Percentiles rank a stretch among this genome's conserved stretches.
Conservation (phyloP, 2,888 invertebrate species). For the Lamproptera curius region DNA sequence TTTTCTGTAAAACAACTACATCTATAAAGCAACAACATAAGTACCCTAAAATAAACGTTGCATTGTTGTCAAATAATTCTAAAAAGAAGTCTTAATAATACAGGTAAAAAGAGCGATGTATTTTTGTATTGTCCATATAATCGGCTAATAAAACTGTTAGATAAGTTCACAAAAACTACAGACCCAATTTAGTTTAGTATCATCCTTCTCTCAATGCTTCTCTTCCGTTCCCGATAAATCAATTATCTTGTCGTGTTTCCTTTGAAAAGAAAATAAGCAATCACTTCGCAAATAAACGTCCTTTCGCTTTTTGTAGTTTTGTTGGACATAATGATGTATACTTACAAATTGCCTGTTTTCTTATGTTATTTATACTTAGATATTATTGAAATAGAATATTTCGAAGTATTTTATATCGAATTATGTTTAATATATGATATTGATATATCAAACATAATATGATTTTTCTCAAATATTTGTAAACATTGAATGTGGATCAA, state of each 20-base stretch:
- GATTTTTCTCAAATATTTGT: too few relatives aligned
- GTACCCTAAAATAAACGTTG: background rate
- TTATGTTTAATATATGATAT: too few relatives aligned
- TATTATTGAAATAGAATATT: too few relatives aligned
- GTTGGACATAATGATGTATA: background rate
- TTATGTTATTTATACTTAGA: background rate
- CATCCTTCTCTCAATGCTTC: slow-evolving; percentile 4
- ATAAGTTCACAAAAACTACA: slow-evolving; percentile 1
- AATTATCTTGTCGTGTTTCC: slow-evolving; percentile 7
- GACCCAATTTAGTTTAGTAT: background rate
- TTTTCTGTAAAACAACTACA: too few relatives aligned
- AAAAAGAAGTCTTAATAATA: too few relatives aligned
- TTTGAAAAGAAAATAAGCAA: background rate
- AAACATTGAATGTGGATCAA: too few relatives aligned
- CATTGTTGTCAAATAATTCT: background rate
- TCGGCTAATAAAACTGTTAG: background rate
- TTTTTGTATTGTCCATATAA: background rate
- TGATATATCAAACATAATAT: too few relatives aligned
- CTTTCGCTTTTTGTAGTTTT: background rate
- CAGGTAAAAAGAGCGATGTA: too few relatives aligned
- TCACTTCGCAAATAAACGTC: background rate
- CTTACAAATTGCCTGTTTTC: background rate
- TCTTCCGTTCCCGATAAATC: slow-evolving; percentile 6
- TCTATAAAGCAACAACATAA: too few relatives aligned
- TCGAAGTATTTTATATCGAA: too few relatives aligned